phyloP scores from a whole-genome alignment of 2,797 vertebrate genomes.

The Fringilla coelebs region DNA sequence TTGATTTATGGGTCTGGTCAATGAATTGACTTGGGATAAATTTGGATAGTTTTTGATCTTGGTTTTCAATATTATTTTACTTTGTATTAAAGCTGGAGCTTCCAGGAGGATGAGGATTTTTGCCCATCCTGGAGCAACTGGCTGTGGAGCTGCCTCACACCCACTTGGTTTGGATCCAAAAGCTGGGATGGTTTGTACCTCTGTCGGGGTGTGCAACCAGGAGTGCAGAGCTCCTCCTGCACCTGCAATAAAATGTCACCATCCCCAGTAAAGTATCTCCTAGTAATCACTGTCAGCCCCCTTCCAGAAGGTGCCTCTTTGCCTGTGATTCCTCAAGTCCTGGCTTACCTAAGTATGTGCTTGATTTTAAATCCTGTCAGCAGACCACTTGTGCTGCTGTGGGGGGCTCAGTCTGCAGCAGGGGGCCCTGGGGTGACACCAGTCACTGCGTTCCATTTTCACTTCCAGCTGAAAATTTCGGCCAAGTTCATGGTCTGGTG shows the following conservation, averaged over 20 bases:
- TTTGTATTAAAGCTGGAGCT: conserved; percentile 30
- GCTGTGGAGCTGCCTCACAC: conserved; percentile 3
- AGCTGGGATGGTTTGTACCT: neutral
- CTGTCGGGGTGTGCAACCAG: neutral
- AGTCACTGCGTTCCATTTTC: accelerated
- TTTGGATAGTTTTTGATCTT: neutral
- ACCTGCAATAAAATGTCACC: neutral
- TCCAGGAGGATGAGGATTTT: conserved; percentile 1
- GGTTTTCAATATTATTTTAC: conserved; percentile 1
- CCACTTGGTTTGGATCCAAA: neutral
- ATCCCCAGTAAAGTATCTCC: neutral
- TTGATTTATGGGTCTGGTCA: conserved; percentile 7
- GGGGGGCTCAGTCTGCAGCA: neutral
- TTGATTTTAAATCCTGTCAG: neutral
- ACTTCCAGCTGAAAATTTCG: neutral
- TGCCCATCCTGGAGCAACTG: conserved; percentile 5
- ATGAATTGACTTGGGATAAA: conserved; percentile 25
- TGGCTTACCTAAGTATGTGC: neutral
- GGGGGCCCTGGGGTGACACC: neutral
- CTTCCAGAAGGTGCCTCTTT: neutral
- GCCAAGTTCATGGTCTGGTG: neutral
- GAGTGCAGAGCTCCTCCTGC: neutral
- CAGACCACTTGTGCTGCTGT: neutral
- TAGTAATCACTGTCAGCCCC: neutral
- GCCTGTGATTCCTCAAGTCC: neutral